A percentile compares a stretch with the other conserved stretches of the same genome.
Conservation (phyloP, 2,888 invertebrate species). For the Parnassius glacialis region DNA sequence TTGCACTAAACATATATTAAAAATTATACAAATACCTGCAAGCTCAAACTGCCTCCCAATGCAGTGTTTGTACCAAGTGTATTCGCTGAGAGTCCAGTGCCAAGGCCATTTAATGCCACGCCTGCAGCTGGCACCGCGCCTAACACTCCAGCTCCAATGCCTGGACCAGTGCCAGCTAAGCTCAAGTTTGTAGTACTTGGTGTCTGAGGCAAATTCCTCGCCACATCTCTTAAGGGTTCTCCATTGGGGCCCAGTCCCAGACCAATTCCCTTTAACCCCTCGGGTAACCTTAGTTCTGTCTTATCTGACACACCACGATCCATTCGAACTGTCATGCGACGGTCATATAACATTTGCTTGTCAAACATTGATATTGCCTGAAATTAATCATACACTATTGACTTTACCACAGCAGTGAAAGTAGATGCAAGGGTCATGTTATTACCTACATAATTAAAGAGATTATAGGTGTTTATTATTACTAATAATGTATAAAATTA, state of each 20-base stretch:
- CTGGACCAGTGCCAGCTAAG: slow-evolving; percentile 45
- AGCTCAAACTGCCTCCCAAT: slow-evolving; percentile 75
- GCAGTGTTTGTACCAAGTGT: slow-evolving; percentile 76
- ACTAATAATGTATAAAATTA: too few relatives aligned
- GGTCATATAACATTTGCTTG: slow-evolving; percentile 95
- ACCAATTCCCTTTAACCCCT: slow-evolving; percentile 95
- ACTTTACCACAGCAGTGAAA: too few relatives aligned
- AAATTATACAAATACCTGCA: slow-evolving; percentile 51
- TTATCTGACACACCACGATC: slow-evolving; percentile 90
- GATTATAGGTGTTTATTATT: too few relatives aligned
- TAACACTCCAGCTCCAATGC: slow-evolving; percentile 73
- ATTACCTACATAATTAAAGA: too few relatives aligned
- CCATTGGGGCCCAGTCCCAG: slow-evolving; percentile 97
- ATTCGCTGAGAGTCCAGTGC: slow-evolving; percentile 78
- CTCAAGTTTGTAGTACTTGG: slow-evolving; percentile 56
- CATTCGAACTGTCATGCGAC: slow-evolving; percentile 96
- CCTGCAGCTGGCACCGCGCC: slow-evolving; percentile 79
- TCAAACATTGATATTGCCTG: slow-evolving; percentile 99
- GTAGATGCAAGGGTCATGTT: too few relatives aligned
- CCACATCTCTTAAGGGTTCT: slow-evolving; percentile 92
- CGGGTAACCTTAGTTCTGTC: slow-evolving; percentile 88
- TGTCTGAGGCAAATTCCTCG: slow-evolving; percentile 85
- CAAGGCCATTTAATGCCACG: slow-evolving; percentile 71
- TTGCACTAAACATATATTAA: too few relatives aligned
- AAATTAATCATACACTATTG: slow-evolving; percentile 21